These are phyloP conservation scores for Strigamia maritima DNA, from an alignment of 2,888 invertebrate genomes.

Conservation along the genomic window DNA sequence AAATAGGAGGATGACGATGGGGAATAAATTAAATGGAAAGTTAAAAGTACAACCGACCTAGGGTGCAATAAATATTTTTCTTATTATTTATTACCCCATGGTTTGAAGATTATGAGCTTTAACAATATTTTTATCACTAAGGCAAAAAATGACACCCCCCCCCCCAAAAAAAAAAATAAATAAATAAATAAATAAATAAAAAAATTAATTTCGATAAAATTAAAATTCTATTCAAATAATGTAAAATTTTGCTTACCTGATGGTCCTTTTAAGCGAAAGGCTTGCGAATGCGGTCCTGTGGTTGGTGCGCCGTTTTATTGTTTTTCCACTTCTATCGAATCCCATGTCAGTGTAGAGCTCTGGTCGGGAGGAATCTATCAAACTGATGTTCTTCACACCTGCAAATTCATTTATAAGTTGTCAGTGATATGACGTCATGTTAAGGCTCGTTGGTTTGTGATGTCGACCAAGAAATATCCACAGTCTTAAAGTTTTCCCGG, in stretches of 20 bases:
- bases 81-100: too few species aligned
- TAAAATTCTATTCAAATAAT: not conserved
- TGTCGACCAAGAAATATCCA: not conserved
- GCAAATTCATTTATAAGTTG: not conserved
- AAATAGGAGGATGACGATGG: too few species aligned
- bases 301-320: not conserved
- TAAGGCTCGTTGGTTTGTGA: not conserved
- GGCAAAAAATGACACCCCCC: too few species aligned
- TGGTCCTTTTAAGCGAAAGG: not conserved
- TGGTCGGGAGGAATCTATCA: not conserved
- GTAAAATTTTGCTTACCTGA: not conserved
- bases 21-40: too few species aligned
- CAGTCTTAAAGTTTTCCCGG: not conserved
- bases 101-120: too few species aligned
- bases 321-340: not conserved
- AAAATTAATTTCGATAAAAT: not conserved
- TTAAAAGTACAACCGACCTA: too few species aligned
- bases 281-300: not conserved
- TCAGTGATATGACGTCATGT: not conserved
- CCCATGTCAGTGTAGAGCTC: not conserved
- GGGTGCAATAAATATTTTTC: too few species aligned
- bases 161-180: not conserved
- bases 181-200: not conserved
- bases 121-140: too few species aligned
- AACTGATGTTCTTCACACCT: not conserved